Evolutionary conservation across 2,113 vertebrate species (phyloP).

Genomic region (Phylloscopus trochiloides): DNA sequence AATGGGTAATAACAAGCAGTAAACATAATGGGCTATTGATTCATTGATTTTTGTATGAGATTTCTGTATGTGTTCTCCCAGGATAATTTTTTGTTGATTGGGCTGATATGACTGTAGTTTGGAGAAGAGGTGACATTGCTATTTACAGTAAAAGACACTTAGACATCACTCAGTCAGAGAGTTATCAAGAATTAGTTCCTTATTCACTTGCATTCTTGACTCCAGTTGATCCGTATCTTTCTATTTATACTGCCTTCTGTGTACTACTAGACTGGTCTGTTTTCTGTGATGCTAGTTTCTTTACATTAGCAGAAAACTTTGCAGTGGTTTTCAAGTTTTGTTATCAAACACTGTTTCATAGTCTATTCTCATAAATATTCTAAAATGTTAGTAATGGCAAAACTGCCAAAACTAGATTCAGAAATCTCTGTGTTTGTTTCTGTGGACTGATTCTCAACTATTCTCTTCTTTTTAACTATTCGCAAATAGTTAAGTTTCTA

Average conservation of each 20-base stretch:
- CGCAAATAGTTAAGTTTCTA: not conserved
- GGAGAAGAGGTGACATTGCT: not conserved
- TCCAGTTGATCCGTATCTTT: not conserved
- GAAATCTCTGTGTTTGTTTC: not conserved
- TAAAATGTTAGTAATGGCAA: not conserved
- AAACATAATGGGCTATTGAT: not conserved
- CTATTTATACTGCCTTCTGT: not conserved
- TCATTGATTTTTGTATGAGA: not conserved
- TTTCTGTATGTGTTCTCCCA: conserved; percentile 14
- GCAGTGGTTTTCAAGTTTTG: not conserved
- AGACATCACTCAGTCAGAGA: not conserved
- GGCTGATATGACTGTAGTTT: not conserved
- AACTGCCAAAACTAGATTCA: not conserved
- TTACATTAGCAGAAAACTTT: not conserved
- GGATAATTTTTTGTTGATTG: not conserved
- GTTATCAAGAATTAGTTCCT: not conserved
- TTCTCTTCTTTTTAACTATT: not conserved
- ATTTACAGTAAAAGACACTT: not conserved
- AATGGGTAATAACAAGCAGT: not conserved
- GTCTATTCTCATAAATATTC: not conserved
- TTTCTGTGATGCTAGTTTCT: not conserved
- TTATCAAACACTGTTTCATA: not conserved
- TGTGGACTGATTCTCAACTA: not conserved
- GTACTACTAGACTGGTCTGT: not conserved
- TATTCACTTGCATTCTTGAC: not conserved